Conservation (phyloP, 2,888 invertebrate genomes). For the Folsomia manolachei region DNA sequence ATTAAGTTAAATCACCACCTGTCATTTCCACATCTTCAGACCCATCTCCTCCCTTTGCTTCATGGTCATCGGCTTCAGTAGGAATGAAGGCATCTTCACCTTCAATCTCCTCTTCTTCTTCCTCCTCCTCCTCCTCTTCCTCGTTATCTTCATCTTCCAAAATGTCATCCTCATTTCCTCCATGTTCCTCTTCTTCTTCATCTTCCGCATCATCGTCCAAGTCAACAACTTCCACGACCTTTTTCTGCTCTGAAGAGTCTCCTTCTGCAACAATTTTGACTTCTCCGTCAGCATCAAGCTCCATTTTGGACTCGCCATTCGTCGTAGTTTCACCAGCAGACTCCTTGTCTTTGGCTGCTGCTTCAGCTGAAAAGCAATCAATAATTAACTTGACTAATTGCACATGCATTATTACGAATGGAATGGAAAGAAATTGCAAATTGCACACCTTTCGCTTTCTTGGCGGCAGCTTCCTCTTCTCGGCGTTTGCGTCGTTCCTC, state of each 20-base stretch:
- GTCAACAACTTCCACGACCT: neutral
- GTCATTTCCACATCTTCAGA: constrained; percentile 10
- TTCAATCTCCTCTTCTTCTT: constrained; percentile 4
- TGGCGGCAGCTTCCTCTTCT: neutral
- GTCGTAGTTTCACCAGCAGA: constrained; percentile 3
- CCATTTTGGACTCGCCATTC: neutral
- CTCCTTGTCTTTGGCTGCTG: neutral
- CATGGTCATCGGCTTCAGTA: constrained; percentile 10
- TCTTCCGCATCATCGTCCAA: neutral
- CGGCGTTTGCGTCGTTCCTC: constrained; percentile 18
- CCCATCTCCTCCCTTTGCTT: neutral
- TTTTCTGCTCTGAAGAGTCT: neutral
- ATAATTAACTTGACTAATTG: neutral
- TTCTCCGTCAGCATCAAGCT: constrained; percentile 7
- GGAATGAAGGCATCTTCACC: neutral
- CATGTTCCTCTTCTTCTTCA: constrained; percentile 3
- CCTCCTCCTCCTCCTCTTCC: neutral
- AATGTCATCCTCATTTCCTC: neutral
- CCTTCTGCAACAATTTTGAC: neutral
- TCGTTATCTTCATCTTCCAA: neutral
- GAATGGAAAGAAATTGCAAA: too few species aligned
- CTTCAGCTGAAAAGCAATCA: neutral
- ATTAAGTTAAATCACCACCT: too few species aligned
- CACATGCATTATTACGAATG: neutral
- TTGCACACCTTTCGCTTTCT: neutral